Percentiles rank a stretch among this genome's conserved stretches.
Evolutionary conservation across 2,797 vertebrate genomes (phyloP).

Genomic region (Aplochiton taeniatus): DNA sequence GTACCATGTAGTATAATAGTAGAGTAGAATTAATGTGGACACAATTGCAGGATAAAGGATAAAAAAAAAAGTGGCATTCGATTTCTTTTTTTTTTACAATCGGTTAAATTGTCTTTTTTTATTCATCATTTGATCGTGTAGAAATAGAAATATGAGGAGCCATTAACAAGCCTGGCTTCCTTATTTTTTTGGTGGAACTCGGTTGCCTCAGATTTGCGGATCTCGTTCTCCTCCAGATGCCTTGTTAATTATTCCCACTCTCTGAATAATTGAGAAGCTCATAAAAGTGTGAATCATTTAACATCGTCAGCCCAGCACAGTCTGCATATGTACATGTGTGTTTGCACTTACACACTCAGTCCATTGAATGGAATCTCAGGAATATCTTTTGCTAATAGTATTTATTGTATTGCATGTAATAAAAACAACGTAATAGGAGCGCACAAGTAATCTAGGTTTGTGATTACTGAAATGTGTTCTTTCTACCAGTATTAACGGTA

Average conservation of each 20-base stretch:
- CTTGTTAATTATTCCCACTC: constrained; percentile 63
- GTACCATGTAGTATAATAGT: too few species aligned
- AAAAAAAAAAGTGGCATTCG: not conserved
- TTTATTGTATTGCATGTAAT: too few species aligned
- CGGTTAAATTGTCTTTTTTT: too few species aligned
- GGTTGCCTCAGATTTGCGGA: constrained; percentile 35
- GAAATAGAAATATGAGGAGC: constrained; percentile 20
- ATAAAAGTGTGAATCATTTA: constrained; percentile 66
- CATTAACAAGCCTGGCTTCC: constrained; percentile 8
- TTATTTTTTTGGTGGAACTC: constrained; percentile 1
- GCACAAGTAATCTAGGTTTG: too few species aligned
- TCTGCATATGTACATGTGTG: not conserved
- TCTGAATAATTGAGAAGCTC: constrained; percentile 69
- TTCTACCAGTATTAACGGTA: too few species aligned
- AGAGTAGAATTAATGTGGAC: too few species aligned
- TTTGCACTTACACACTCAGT: too few species aligned
- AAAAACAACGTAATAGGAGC: too few species aligned
- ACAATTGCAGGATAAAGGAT: not conserved
- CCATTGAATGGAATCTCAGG: too few species aligned
- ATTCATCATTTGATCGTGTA: constrained; percentile 1
- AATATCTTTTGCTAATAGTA: too few species aligned
- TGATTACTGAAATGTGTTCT: too few species aligned
- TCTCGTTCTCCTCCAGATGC: constrained; percentile 56
- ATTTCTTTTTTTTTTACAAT: not conserved
- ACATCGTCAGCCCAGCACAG: constrained; percentile 21